Evolutionary conservation across 2,113 vertebrate species (phyloP).

Genomic region (Suncus etruscus): DNA sequence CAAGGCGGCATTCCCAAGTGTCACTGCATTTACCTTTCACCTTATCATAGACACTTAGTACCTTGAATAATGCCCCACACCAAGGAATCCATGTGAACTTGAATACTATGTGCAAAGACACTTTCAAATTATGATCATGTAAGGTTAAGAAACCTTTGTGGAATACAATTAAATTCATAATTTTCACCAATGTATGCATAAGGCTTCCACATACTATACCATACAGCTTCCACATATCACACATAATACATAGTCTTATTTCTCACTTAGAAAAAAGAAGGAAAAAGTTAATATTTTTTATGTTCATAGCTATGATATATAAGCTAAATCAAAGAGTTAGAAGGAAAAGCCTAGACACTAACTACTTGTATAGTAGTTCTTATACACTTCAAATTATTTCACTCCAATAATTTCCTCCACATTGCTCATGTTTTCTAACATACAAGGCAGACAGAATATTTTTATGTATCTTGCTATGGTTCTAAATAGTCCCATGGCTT

Average conservation of each 20-base stretch:
- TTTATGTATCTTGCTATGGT: background rate
- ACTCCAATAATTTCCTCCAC: background rate
- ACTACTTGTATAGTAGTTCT: background rate
- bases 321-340: background rate
- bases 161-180: background rate
- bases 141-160: background rate
- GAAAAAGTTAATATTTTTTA: background rate
- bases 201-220: background rate
- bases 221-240: background rate
- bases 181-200: background rate
- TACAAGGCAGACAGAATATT: background rate
- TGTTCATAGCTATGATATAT: background rate
- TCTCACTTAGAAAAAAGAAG: background rate
- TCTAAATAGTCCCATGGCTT: background rate
- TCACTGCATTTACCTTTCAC: background rate
- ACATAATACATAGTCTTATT: background rate
- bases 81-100: background rate
- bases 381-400: background rate
- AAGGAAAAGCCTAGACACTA: background rate
- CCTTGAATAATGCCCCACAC: background rate
- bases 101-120: background rate
- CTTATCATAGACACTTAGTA: background rate
- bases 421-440: background rate
- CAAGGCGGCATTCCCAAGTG: too few relatives aligned
- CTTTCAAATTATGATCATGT: background rate